Evolutionary conservation across 2,888 invertebrate genomes (phyloP), one percentile per base, ranked within the genome.

Genomic region (Epiblema foenella): DNA sequence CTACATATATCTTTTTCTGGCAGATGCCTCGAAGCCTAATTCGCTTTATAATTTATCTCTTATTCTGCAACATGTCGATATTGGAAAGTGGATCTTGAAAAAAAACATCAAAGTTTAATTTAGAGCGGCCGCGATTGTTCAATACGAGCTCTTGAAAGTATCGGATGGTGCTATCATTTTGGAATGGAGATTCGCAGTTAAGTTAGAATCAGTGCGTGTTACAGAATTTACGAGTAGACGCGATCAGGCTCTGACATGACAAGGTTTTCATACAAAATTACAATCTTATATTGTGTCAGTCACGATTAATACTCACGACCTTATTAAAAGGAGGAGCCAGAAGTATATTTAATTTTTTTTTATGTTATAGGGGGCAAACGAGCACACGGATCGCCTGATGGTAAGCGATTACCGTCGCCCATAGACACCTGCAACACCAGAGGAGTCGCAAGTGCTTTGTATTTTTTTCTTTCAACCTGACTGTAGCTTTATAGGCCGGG

Each of bases 281-380:
- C 39, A 52, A 54, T 64, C n/a, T 37, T 39, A 64, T 24, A 20
- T 24, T n/a, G 15, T 56, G 1, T 15, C 24, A 52, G 52, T 64
- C 64, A 64, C 64, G 64, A 52, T 37, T 20, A 7, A 20, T 20
- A 37, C 37, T 51, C 64, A 64, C 64, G 63, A 52, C 11, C 9
- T 1, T 1, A 17, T 24, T 18, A 37, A 18, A 17, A n/a, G 15
- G 46, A 46, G 60, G 11, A 60, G 60, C 24, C 46, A 29, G 0
- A 8, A 10, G n/a, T n/a, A n/a, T n/a, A n/a, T n/a, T n/a, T n/a
- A n/a, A n/a, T n/a, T n/a, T n/a, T n/a, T n/a, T n/a, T n/a, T n/a
- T n/a, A n/a, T n/a, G n/a, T n/a, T n/a, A n/a, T n/a, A n/a, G n/a
- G n/a, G n/a, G n/a, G n/a, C n/a, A n/a, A n/a, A n/a, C n/a, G n/a